Evolutionary conservation across 2,888 invertebrate species (phyloP).

Genomic region (Cryptops parisi): DNA sequence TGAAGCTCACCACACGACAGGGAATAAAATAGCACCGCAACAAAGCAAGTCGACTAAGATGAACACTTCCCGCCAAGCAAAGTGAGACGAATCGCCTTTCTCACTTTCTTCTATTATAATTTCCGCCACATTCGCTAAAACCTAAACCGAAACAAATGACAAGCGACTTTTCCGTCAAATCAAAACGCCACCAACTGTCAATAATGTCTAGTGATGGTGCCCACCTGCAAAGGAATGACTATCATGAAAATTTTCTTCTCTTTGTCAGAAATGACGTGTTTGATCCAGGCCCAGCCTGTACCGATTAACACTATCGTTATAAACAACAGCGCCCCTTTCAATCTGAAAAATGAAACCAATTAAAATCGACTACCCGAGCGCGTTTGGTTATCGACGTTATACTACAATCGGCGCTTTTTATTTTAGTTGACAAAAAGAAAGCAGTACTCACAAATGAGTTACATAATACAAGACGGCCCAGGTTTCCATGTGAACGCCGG

Average conservation of each 20-base stretch:
- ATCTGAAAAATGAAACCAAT: conserved; percentile 35
- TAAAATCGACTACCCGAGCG: no score
- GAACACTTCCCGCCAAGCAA: conserved; percentile 81
- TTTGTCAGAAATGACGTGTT: conserved; percentile 86
- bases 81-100: conserved; percentile 76
- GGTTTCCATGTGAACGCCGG: conserved; percentile 86
- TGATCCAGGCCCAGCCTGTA: conserved; percentile 98
- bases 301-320: conserved; percentile 93
- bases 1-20: conserved; percentile 68
- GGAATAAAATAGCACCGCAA: conserved; percentile 90
- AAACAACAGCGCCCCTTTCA: conserved; percentile 84
- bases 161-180: no score
- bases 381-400: no score
- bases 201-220: no score
- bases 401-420: no score
- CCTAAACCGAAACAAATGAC: no score
- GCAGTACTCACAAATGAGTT: conserved; percentile 71
- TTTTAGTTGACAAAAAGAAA: no score
- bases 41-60: conserved; percentile 88
- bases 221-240: conserved; percentile 90
- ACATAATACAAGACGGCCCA: conserved; percentile 97
- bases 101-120: conserved; percentile 96
- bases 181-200: no score
- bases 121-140: conserved; percentile 90
- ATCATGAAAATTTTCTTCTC: conserved; percentile 97